phyloP scores from a whole-genome alignment of 2,888 invertebrate genomes.

The Alentia gelatinosa region DNA sequence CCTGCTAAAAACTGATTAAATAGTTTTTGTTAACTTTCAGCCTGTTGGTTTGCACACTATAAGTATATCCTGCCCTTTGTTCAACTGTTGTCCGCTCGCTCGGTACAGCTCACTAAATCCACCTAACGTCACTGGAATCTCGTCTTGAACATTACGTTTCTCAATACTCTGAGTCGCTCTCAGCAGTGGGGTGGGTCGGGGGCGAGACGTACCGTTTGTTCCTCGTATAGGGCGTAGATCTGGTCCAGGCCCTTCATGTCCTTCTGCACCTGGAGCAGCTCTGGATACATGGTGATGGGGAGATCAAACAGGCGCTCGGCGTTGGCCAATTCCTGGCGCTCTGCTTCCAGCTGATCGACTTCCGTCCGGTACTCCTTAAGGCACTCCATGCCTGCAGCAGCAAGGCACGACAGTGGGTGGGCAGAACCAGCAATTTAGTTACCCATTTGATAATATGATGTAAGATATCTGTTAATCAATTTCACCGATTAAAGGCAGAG shows the following conservation, averaged over 20 bases:
- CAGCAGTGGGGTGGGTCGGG: no score
- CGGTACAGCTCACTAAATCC: no score
- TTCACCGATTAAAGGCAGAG: no score
- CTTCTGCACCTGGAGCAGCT: constrained; percentile 83
- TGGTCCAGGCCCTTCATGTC: constrained; percentile 84
- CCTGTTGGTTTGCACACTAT: no score
- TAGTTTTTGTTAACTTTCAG: no score
- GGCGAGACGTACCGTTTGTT: constrained; percentile 85
- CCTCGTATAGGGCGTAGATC: constrained; percentile 89
- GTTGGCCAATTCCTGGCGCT: constrained; percentile 84
- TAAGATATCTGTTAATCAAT: no score
- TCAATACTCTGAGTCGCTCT: no score
- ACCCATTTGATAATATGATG: neutral
- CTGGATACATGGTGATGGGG: constrained; percentile 90
- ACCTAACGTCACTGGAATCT: no score
- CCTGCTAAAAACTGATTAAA: no score
- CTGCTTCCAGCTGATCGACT: constrained; percentile 86
- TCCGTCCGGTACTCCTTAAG: constrained; percentile 85
- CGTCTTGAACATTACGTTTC: no score
- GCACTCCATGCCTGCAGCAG: constrained; percentile 75
- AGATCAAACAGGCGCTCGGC: constrained; percentile 94
- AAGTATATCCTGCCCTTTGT: no score
- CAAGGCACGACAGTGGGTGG: neutral
- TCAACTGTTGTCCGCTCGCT: no score
- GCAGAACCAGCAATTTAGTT: neutral